Evolutionary conservation across 1,140 invertebrate species (phyloP), one percentile per base, ranked within the genome.

Genomic region (Pachypsylla venusta): DNA sequence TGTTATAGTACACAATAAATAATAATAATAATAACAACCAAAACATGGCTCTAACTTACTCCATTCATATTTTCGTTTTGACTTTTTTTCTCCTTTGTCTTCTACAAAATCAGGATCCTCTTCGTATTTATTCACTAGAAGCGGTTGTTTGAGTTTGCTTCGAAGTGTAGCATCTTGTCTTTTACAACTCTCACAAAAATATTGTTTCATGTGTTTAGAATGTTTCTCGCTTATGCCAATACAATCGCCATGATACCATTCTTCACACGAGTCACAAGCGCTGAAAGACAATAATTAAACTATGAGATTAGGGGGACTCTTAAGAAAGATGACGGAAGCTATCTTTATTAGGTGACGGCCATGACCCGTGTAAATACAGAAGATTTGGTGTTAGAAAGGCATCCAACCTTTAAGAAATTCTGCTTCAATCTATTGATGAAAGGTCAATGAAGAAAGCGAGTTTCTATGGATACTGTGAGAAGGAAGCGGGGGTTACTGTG

Each of bases 201-300:
- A 98, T 65, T 90, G 86, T 68, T 91, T 89, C 56, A 98, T 97
- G 60, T 85, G 81, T 68, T 92, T 92, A 0, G 94, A 87, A 70
- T 96, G 88, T 64, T 87, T 81, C 69, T 94, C 86, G 10, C 89
- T 93, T 60, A 98, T 91, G 64, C 88, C 89, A 66, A 98, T 94
- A 71, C 94, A 98, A 67, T 96, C 91, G 10, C 93, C 93, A 73
- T 98, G 95, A 69, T 94, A 98, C 94, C 95, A 98, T 75, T 97
- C 93, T 72, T 98, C 91, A 73, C 95, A 98, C 26, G 87, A 80
- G 74, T 98, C 95, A 76, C 94, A 98, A 42, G 87, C 90, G 72
- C 87, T 87, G 63, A 72, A 69, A 65, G 60, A 67, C 60, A 58
- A 65, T 55, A 58, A n/a, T n/a, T n/a, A n/a, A n/a, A n/a, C n/a